phyloP scores from a whole-genome alignment of 2,888 invertebrate species.

The Cyclophora punctaria region DNA sequence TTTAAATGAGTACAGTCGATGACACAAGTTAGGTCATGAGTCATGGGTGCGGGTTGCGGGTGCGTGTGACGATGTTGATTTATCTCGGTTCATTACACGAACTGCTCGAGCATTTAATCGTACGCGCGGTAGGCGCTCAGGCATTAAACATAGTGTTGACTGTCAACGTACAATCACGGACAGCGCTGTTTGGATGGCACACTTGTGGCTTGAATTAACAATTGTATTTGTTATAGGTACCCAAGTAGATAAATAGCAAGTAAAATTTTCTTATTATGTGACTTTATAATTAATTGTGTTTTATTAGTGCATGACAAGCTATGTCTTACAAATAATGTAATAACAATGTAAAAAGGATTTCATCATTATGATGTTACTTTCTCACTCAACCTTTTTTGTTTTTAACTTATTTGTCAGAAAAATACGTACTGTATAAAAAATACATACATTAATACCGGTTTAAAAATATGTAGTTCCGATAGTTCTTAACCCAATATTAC shows the following conservation, averaged over 20 bases:
- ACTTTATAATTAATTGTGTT: not conserved
- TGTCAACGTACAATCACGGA: constrained; percentile 31
- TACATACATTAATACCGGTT: no score
- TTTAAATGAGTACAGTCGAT: constrained; percentile 4
- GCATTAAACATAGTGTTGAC: constrained; percentile 30
- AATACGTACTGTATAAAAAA: no score
- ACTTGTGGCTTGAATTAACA: no score
- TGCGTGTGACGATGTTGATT: constrained; percentile 60
- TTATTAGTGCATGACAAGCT: not conserved
- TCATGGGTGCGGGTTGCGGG: constrained; percentile 39
- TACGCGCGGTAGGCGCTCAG: constrained; percentile 38
- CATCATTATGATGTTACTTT: no score
- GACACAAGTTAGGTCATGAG: constrained; percentile 33
- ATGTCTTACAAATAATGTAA: not conserved
- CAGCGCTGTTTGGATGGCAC: not conserved
- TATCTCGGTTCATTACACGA: constrained; percentile 65
- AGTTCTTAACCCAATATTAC: no score
- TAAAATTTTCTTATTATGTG: no score
- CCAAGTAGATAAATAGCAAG: no score
- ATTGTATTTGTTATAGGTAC: no score
- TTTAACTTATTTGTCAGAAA: no score
- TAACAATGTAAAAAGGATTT: no score
- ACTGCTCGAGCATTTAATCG: constrained; percentile 50
- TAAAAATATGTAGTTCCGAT: no score
- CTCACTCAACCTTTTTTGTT: no score